Percentiles rank a stretch among this genome's conserved stretches.
Conservation (phyloP, 2,797 vertebrate species). For the Karalla daura region DNA sequence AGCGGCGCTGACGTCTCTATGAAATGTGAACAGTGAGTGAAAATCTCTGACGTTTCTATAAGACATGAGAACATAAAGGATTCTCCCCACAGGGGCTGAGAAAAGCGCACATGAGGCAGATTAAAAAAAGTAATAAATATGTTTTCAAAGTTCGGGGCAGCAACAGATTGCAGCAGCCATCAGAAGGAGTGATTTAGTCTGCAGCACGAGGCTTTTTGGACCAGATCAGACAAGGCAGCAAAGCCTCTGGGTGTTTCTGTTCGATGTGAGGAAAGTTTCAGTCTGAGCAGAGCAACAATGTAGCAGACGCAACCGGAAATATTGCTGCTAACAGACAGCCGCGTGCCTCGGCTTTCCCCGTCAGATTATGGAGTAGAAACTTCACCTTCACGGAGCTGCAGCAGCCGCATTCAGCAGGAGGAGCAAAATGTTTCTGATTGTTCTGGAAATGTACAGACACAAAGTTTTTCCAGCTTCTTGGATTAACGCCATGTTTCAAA, state of each 20-base stretch:
- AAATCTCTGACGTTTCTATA: not conserved
- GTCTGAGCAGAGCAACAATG: not conserved
- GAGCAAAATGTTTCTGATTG: no score
- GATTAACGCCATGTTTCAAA: no score
- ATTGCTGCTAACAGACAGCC: no score
- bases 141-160: not conserved
- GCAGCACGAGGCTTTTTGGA: constrained; percentile 3
- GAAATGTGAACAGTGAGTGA: not conserved
- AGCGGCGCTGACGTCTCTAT: not conserved
- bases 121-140: not conserved
- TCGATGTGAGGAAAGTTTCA: not conserved
- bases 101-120: not conserved
- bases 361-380: no score
- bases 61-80: not conserved
- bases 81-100: not conserved
- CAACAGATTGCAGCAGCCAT: not conserved
- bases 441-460: no score
- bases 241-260: no score
- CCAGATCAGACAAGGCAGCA: constrained; percentile 1
- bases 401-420: no score
- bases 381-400: no score
- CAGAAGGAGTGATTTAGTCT: not conserved
- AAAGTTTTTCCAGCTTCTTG: no score
- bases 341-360: no score
- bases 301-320: not conserved